A percentile compares a stretch with the other conserved stretches of the same genome.
Evolutionary conservation across 1,140 invertebrate genomes (phyloP).

Genomic region (Bombus confusus): DNA sequence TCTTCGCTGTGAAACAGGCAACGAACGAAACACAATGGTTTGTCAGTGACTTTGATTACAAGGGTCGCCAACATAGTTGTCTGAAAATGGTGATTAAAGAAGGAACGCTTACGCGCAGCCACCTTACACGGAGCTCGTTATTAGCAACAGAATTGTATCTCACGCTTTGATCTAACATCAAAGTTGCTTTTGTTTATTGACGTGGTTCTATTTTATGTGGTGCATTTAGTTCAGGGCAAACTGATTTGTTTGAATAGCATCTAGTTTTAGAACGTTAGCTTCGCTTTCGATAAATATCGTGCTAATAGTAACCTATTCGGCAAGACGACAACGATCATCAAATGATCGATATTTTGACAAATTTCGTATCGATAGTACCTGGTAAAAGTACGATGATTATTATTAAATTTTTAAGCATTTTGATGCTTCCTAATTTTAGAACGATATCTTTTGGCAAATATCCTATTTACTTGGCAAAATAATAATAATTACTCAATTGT

Average conservation of each 20-base stretch:
- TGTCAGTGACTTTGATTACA: conserved; percentile 38
- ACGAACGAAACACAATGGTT: conserved; percentile 32
- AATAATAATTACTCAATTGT: not conserved
- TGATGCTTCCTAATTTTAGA: too few species aligned
- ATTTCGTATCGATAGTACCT: too few species aligned
- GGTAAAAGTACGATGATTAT: too few species aligned
- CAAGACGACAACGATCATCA: too few species aligned
- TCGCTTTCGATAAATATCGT: too few species aligned
- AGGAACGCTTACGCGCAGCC: not conserved
- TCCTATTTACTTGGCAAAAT: not conserved
- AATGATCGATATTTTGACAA: too few species aligned
- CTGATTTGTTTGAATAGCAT: too few species aligned
- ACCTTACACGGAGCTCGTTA: not conserved
- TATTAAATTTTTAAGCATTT: too few species aligned
- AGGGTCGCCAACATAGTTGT: conserved; percentile 11
- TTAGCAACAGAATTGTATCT: not conserved
- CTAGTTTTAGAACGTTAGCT: too few species aligned
- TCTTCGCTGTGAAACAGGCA: conserved; percentile 13
- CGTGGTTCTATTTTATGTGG: not conserved
- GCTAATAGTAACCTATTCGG: too few species aligned
- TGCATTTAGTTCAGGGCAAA: not conserved
- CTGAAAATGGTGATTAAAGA: conserved; percentile 3
- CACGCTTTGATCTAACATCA: not conserved
- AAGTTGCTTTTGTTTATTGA: not conserved
- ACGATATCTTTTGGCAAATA: not conserved